Evolutionary conservation across 2,797 vertebrate species (phyloP).

Genomic region (Euphonia xanthogaster): DNA sequence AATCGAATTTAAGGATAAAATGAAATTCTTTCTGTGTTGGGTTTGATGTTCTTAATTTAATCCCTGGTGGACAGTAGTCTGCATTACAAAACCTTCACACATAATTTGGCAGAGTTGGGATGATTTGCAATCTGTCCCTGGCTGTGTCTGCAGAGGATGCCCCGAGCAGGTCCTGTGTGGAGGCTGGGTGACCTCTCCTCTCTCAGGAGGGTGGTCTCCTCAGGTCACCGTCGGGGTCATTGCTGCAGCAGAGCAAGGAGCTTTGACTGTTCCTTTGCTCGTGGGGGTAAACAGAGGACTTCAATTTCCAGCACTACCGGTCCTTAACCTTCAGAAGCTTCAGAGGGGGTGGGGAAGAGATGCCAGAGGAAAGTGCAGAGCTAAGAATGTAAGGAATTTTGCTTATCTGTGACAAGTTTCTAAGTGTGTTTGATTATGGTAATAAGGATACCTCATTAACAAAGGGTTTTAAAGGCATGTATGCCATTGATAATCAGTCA

Average conservation of each 20-base stretch:
- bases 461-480: constrained; percentile 53
- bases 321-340: constrained; percentile 49
- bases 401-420: constrained; percentile 62
- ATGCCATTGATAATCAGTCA: constrained; percentile 44
- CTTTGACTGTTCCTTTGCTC: constrained; percentile 27
- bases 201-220: constrained; percentile 63
- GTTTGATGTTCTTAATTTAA: constrained; percentile 68
- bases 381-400: constrained; percentile 63
- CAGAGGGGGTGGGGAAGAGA: constrained; percentile 26
- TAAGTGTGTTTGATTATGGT: constrained; percentile 57
- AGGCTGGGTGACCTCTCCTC: constrained; percentile 46
- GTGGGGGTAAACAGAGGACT: constrained; percentile 32
- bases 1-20: constrained; percentile 35
- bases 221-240: constrained; percentile 48
- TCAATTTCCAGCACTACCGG: constrained; percentile 6
- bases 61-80: constrained; percentile 56
- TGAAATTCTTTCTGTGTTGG: constrained; percentile 9
- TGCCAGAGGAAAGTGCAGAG: constrained; percentile 36
- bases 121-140: constrained; percentile 45
- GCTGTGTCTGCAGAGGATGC: constrained; percentile 13
- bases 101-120: constrained; percentile 58
- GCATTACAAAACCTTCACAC: constrained; percentile 67
- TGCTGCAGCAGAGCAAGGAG: constrained; percentile 20
- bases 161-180: constrained; percentile 10
- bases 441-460: constrained; percentile 48